Conservation (phyloP, 2,113 vertebrate species). For the Tiliqua scincoides region DNA sequence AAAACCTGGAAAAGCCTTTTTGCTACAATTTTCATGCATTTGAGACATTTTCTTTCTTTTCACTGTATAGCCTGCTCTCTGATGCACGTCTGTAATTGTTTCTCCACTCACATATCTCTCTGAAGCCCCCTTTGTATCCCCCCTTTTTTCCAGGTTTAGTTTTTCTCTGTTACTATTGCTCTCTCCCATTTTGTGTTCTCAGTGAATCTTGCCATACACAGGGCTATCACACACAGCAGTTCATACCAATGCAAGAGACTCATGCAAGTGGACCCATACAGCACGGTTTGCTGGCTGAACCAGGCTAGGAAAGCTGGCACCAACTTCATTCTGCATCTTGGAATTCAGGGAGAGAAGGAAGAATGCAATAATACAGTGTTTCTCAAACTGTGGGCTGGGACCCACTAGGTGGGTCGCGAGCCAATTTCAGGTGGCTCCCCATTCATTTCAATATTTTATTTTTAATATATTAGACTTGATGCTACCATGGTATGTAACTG, state of each 20-base stretch:
- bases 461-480: too few relatives aligned
- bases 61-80: background rate
- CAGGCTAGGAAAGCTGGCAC: background rate
- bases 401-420: too few relatives aligned
- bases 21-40: background rate
- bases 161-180: too few relatives aligned
- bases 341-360: background rate
- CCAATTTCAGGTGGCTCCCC: too few relatives aligned
- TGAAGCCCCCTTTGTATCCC: background rate
- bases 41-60: background rate
- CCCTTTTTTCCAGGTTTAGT: too few relatives aligned
- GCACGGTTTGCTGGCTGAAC: background rate
- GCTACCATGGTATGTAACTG: too few relatives aligned
- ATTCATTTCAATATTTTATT: too few relatives aligned
- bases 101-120: too few relatives aligned
- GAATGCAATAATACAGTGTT: too few relatives aligned
- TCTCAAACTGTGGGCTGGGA: too few relatives aligned
- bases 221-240: background rate
- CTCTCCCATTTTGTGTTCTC: too few relatives aligned
- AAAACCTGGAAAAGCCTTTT: background rate
- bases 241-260: background rate
- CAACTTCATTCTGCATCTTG: background rate
- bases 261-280: background rate
- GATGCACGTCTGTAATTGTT: background rate
- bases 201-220: background rate